Conservation (phyloP, 2,113 vertebrate genomes). For the Symphodus melops region DNA sequence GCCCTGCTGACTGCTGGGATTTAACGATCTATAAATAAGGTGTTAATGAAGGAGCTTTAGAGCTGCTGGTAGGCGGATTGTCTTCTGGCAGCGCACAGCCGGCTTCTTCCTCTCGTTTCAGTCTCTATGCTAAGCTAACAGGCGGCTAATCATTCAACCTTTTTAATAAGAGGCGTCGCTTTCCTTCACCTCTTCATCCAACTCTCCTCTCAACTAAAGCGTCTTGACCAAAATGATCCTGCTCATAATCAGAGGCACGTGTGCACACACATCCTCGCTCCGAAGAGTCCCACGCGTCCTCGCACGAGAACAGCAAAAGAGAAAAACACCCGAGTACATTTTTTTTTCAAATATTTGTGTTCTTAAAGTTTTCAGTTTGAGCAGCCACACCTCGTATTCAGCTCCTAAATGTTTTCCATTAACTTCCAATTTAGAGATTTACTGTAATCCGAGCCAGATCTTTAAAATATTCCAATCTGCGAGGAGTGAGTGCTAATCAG, state of each 20-base stretch:
- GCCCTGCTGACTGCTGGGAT: not conserved
- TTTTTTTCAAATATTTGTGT: no score
- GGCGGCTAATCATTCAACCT: not conserved
- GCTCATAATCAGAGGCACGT: no score
- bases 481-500: not conserved
- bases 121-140: not conserved
- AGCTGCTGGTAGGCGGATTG: not conserved
- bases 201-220: not conserved
- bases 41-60: not conserved
- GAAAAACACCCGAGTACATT: no score
- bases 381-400: not conserved
- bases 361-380: not conserved
- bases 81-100: not conserved
- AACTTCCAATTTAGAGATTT: not conserved
- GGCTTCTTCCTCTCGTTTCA: not conserved
- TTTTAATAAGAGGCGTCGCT: not conserved
- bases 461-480: not conserved
- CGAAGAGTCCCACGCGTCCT: not conserved
- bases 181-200: not conserved
- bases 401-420: not conserved
- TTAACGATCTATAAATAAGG: not conserved
- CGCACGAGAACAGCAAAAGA: no score
- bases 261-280: not conserved
- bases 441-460: not conserved
- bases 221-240: no score